Conservation (phyloP, 2,888 invertebrate genomes). For the Rhodophaea formosa region DNA sequence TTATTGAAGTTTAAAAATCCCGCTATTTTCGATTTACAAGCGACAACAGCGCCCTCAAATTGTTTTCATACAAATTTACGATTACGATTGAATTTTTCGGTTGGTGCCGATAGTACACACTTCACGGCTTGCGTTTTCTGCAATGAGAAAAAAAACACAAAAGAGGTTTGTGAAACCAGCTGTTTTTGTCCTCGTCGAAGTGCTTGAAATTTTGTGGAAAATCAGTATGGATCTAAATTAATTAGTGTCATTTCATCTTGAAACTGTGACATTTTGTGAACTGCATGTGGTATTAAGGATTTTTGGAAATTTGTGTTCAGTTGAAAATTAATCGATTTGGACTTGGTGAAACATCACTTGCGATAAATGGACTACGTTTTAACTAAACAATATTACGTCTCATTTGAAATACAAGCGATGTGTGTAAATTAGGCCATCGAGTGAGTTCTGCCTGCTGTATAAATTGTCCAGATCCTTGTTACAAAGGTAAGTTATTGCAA, state of each 20-base stretch:
- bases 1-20: no score
- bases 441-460: conserved; percentile 41
- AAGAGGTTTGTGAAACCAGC: conserved; percentile 63
- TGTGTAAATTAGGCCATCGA: conserved; percentile 53
- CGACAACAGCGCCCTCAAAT: conserved; percentile 16
- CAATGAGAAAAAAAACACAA: conserved; percentile 54
- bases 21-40: neutral
- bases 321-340: conserved; percentile 61
- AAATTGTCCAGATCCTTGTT: conserved; percentile 26
- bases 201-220: conserved; percentile 60
- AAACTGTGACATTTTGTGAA: conserved; percentile 60
- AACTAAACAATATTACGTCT: conserved; percentile 55
- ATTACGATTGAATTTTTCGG: conserved; percentile 1
- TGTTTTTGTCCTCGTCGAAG: conserved; percentile 68
- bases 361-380: conserved; percentile 57
- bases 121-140: conserved; percentile 11
- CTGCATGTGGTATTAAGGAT: conserved; percentile 48
- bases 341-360: conserved; percentile 65
- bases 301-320: conserved; percentile 52
- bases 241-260: conserved; percentile 62
- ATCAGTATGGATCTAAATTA: conserved; percentile 74
- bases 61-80: neutral
- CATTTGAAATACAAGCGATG: conserved; percentile 53
- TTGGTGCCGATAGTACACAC: conserved; percentile 8
- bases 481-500: conserved; percentile 21